These are phyloP conservation scores for Dolichoris vasculosae DNA, from an alignment of 1,140 invertebrate species.

Conservation along the genomic window DNA sequence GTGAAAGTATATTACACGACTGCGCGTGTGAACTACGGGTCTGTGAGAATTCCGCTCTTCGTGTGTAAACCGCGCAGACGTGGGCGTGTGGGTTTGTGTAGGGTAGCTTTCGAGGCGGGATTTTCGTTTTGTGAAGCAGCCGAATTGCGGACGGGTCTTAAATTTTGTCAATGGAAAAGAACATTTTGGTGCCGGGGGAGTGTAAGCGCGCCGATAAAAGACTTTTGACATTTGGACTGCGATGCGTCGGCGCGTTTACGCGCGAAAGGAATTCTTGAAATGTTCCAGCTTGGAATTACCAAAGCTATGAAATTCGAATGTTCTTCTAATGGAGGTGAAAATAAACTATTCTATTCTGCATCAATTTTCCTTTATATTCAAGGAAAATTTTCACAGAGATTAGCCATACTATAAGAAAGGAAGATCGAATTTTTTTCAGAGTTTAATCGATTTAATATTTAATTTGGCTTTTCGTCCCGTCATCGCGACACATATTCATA, in stretches of 20 bases:
- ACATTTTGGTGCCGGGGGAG: no score
- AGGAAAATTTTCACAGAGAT: no score
- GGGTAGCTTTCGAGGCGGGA: neutral
- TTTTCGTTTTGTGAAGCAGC: neutral
- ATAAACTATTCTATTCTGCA: neutral
- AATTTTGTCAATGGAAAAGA: neutral
- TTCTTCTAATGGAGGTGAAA: neutral
- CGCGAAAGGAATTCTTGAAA: neutral
- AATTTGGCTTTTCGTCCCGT: no score
- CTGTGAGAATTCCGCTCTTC: conserved; percentile 13
- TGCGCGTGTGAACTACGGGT: conserved; percentile 21
- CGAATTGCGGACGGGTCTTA: neutral
- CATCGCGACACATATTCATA: no score
- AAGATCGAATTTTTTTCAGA: no score
- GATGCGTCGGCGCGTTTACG: neutral
- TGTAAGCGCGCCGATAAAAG: neutral
- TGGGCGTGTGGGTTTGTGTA: neutral
- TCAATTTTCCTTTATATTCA: neutral
- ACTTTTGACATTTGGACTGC: neutral
- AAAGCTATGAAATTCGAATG: neutral
- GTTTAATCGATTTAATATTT: no score
- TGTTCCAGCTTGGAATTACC: neutral
- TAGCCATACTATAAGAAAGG: no score
- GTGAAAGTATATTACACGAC: conserved; percentile 46
- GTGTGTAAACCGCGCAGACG: neutral